These are phyloP conservation scores for Pseudomyrmex gracilis DNA, from an alignment of 1,140 invertebrate species.

Conservation along the genomic window DNA sequence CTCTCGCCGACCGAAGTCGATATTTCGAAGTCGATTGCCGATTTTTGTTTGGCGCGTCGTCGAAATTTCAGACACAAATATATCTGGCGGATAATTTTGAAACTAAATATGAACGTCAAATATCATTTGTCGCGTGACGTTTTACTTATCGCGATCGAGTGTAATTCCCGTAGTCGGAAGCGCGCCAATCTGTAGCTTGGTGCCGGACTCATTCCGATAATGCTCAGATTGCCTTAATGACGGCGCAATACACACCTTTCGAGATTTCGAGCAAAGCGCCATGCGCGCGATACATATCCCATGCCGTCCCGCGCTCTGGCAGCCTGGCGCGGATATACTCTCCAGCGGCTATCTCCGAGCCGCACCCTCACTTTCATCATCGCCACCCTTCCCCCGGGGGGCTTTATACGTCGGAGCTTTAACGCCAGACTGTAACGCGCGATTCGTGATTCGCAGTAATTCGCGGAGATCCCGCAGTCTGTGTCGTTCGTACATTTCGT, in stretches of 20 bases:
- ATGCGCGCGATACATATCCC: constrained; percentile 36
- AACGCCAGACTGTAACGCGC: constrained; percentile 71
- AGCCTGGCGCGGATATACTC: constrained; percentile 26
- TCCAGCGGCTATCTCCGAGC: constrained; percentile 61
- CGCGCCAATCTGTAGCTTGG: no score
- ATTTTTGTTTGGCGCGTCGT: no score
- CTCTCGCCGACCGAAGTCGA: neutral
- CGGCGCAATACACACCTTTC: constrained; percentile 22
- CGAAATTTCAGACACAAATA: no score
- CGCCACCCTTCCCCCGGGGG: constrained; percentile 24
- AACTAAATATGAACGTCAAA: no score
- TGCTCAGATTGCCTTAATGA: constrained; percentile 61
- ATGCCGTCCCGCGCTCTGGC: constrained; percentile 11
- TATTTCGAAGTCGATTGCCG: no score
- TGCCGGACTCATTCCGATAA: constrained; percentile 6
- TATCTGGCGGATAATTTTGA: no score
- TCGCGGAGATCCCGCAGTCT: neutral
- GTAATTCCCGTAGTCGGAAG: no score
- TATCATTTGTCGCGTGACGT: no score
- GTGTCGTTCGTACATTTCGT: no score
- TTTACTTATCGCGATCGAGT: no score
- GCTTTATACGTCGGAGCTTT: constrained; percentile 64
- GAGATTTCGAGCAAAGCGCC: constrained; percentile 63
- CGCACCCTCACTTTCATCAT: constrained; percentile 63
- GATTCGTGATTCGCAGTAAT: constrained; percentile 15